Base-by-base conservation (phyloP, 1,140 invertebrate genomes). In the Drosophila auraria region DNA sequence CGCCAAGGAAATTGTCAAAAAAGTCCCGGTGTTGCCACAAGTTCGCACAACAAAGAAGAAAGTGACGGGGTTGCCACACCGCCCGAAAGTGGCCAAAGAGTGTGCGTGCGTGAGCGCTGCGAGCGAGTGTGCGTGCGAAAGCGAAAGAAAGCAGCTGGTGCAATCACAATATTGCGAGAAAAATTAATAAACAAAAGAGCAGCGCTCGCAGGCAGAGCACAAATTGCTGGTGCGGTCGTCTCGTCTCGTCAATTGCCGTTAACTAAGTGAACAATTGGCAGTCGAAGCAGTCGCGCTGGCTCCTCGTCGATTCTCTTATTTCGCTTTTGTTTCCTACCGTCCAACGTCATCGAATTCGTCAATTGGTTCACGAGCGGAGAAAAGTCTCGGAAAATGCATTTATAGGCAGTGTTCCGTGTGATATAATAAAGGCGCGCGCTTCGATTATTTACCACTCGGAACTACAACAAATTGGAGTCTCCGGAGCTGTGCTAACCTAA, bases 311-410 rank as follows among this genome's bases (percentile, higher is more conserved):
- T 49, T 73, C 20, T 12, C 27, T n/a, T 38, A 36, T 20, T 17
- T 47, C 25, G 36, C 47, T 33, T 25, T 40, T 58, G 63, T 56
- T 38, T 50, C 27, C 30, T 27, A n/a, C 51, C 74, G 63, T 60
- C 38, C 75, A 69, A 78, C 83, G 83, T 87, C 83, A 87, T 68
- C 76, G 76, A 87, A 87, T 69, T 60, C 71, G 83, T 84, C 81
- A 87, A 82, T 87, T 80, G 61, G 63, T 74, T 50, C 78, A 71
- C 70, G 65, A 79, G 64, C 74, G 64, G 77, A 68, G 51, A 50
- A 61, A 72, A 70, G 54, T 56, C 27, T 60, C 75, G 27, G 33
- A 78, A 63, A 69, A 87, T 87, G 80, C 58, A 62, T 49, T 63
- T 58, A 56, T 70, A 68, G 58, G 42, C 49, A 59, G 74, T 53